Percentiles rank a stretch among this genome's conserved stretches.
Evolutionary conservation across 2,888 invertebrate species (phyloP).

Genomic region (Cryptosula pallasiana): DNA sequence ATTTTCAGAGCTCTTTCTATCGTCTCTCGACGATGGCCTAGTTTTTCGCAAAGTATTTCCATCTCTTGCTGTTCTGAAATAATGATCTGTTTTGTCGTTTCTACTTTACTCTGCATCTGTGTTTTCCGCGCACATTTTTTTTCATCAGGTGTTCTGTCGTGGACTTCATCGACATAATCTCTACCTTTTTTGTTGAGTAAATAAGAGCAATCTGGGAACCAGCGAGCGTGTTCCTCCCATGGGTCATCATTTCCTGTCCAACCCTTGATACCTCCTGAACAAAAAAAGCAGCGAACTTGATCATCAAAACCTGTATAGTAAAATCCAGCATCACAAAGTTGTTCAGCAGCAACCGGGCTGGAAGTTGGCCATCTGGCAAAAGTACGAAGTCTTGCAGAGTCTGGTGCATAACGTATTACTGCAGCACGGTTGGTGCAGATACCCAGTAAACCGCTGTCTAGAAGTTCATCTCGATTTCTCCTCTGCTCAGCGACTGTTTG

Average conservation of each 20-base stretch:
- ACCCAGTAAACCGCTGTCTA: not conserved
- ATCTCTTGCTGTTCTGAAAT: not conserved
- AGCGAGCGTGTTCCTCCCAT: slow-evolving; percentile 89
- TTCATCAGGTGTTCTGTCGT: not conserved
- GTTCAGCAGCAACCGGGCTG: slow-evolving; percentile 55
- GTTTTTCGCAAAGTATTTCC: not conserved
- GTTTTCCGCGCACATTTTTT: slow-evolving; percentile 2
- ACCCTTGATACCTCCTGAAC: slow-evolving; percentile 86
- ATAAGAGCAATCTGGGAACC: slow-evolving; percentile 81
- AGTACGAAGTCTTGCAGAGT: not conserved
- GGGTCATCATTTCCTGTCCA: slow-evolving; percentile 88
- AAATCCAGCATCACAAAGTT: slow-evolving; percentile 82
- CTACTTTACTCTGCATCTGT: not conserved
- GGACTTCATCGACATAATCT: slow-evolving; percentile 45
- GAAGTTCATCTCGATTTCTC: not conserved
- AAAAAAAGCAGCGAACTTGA: slow-evolving; percentile 86
- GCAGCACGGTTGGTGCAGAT: slow-evolving; percentile 1
- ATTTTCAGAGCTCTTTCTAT: not conserved
- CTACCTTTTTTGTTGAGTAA: slow-evolving; percentile 74
- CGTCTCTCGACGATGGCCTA: not conserved
- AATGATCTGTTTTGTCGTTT: not conserved
- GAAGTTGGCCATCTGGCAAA: slow-evolving; percentile 4
- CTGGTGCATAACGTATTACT: not conserved
- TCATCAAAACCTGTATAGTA: slow-evolving; percentile 80
- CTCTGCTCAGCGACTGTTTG: not conserved